Evolutionary conservation across 2,797 vertebrate genomes (phyloP), one percentile per base, ranked within the genome.

Genomic region (Kryptopterus vitreolus): DNA sequence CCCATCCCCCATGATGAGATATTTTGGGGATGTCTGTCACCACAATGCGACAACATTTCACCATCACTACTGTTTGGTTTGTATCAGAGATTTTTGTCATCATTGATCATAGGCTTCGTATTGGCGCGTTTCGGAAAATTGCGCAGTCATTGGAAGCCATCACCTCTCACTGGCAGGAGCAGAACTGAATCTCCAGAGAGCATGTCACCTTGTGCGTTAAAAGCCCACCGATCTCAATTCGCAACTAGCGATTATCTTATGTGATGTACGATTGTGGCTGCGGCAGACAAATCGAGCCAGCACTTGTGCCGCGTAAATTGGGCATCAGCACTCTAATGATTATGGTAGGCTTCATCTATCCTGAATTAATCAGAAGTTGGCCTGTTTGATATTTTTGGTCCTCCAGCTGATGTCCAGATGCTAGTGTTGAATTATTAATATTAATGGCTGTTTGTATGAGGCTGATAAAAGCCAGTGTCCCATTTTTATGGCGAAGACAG

Each of bases 401-500:
- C 48, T 26, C 50, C 70, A 43, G 53, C 53, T 58, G 71, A 73
- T 43, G 7, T 58, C 33, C 53, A 73, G 33, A 58, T 58, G 71
- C 33, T 58, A 58, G 33, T 73, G 33, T 73, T 57, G 33, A 58
- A 73, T 58, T 73, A n/a, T 57, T 73, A 26, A 38, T 22, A 15
- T 73, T 73, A 58, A 38, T 24, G 22, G 53, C 33, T 73, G 33
- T 73, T 73, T 73, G 52, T 73, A 18, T 58, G 53, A 24, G n/a
- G 33, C 24, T 73, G 71, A 58, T 58, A 58, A 73, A 73, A 72
- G 70, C 70, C 53, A 29, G 22, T 38, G 53, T 26, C 33, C 33
- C 9, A 20, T 73, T 73, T 73, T 73, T 43, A 57, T 73, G 57
- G 53, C 53, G n/a, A 38, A 38, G 33, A 38, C 53, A 18, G 31